Base-by-base conservation (phyloP, 2,888 invertebrate species). In the Pandemis cinnamomeana region DNA sequence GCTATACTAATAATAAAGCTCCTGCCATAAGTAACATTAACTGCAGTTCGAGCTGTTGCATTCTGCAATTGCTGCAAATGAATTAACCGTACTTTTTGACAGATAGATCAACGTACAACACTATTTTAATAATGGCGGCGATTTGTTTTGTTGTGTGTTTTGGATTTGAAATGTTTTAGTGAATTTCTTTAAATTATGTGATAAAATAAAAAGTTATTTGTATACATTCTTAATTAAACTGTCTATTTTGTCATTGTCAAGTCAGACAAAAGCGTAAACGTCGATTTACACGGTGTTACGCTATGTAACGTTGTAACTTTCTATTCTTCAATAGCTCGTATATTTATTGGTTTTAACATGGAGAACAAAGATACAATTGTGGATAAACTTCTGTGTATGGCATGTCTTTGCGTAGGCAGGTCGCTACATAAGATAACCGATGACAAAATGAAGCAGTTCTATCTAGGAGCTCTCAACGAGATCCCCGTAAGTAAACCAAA, bases 401-500 rank as follows among this genome's bases (percentile, higher is more conserved):
- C 89, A 3, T 93, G 93, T 78, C 79, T 93, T 5, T 90, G 91
- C 76, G 86, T 91, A 7, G 91, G 87, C 0, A 83, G 88, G 41
- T 80, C 82, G 0, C 78, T 91, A 0, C 81, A 84, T 8, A 79
- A 82, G 41, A 78, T 93, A 20, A 84, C 79, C 0, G 83, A 91
- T 51, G 83, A 83, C n/a, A 87, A 83, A 79, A 55, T 86, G 1
- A 86, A 83, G 68, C 83, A 82, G 61, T 93, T 85, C 79, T 93
- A 91, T 75, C 67, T 88, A 46, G 81, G 88, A 46, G 81, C 83
- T 0, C 73, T 93, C 6, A 86, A 83, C 20, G 92, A 93, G 81
- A 87, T 93, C 71, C 89, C 89, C 53, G 92, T 92, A 80, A 89
- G 90, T 85, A 58, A 42, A 41, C 7, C 7, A n/a, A n/a, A 41